A percentile compares a stretch with the other conserved stretches of the same genome.
These are phyloP conservation scores for Heterotis niloticus DNA, from an alignment of 2,113 vertebrate species.

Conservation along the genomic window DNA sequence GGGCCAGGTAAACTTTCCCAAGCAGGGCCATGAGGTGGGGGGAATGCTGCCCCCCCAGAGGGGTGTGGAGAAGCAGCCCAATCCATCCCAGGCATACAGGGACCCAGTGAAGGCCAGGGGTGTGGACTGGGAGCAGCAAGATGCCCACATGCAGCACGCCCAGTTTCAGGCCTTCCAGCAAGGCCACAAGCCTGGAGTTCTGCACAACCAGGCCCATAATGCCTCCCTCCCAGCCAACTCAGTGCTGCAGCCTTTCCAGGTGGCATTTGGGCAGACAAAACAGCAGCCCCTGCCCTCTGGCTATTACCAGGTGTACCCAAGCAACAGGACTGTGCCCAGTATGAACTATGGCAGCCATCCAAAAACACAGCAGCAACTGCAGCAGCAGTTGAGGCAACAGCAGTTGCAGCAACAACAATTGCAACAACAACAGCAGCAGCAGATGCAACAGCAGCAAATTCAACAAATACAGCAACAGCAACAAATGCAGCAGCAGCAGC, in stretches of 20 bases:
- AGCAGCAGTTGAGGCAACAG: slow-evolving; percentile 52
- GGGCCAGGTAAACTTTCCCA: slow-evolving; percentile 60
- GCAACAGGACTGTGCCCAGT: slow-evolving; percentile 62
- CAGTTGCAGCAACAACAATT: slow-evolving; percentile 55
- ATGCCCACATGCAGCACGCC: slow-evolving; percentile 56
- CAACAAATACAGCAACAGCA: slow-evolving; percentile 65
- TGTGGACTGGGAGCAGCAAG: slow-evolving; percentile 70
- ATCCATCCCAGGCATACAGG: slow-evolving; percentile 67
- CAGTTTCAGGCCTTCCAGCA: slow-evolving; percentile 63
- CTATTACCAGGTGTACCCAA: slow-evolving; percentile 79
- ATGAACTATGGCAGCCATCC: slow-evolving; percentile 56
- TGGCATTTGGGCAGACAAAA: slow-evolving; percentile 92
- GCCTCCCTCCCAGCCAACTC: slow-evolving; percentile 55
- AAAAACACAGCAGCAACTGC: slow-evolving; percentile 65
- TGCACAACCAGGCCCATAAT: slow-evolving; percentile 58
- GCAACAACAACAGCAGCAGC: slow-evolving; percentile 51
- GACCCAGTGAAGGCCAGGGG: slow-evolving; percentile 63
- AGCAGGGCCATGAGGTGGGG: slow-evolving; percentile 61
- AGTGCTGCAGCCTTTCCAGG: slow-evolving; percentile 87
- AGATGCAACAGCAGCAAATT: slow-evolving; percentile 71
- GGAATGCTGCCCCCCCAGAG: slow-evolving; percentile 62
- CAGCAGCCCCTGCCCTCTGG: slow-evolving; percentile 72
- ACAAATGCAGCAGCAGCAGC: slow-evolving; percentile 53
- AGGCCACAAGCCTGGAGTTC: slow-evolving; percentile 63
- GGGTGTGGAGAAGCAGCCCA: slow-evolving; percentile 69